These are phyloP conservation scores for Pheosia gnoma DNA, from an alignment of 2,888 invertebrate genomes.

Conservation along the genomic window DNA sequence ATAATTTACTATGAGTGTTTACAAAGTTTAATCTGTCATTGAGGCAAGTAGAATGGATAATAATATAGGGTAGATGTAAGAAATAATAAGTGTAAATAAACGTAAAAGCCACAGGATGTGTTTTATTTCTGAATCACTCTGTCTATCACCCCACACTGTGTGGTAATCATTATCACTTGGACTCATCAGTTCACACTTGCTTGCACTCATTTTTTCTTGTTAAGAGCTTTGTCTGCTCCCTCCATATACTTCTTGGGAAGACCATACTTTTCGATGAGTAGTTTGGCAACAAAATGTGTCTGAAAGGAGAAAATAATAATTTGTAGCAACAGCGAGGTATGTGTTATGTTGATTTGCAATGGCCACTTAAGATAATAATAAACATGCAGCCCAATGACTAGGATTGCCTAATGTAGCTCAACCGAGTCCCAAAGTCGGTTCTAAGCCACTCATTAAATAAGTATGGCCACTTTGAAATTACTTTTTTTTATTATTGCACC, in stretches of 20 bases:
- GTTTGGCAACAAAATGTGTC: conserved; percentile 76
- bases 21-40: neutral
- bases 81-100: conserved; percentile 32
- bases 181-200: conserved; percentile 30
- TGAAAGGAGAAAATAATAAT: conserved; percentile 32
- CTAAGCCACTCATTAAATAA: too few species aligned
- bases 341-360: too few species aligned
- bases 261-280: conserved; percentile 88
- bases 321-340: neutral
- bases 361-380: too few species aligned
- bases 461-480: too few species aligned
- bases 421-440: too few species aligned
- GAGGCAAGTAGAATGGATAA: conserved; percentile 9
- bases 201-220: conserved; percentile 81
- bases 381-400: too few species aligned
- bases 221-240: conserved; percentile 90
- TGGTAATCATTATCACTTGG: conserved; percentile 14
- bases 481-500: too few species aligned
- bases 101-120: conserved; percentile 25
- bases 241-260: conserved; percentile 90
- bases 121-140: conserved; percentile 35
- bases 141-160: conserved; percentile 32
- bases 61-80: conserved; percentile 25
- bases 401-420: too few species aligned
- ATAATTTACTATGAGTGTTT: conserved; percentile 17